Base-by-base conservation (phyloP, 2,888 invertebrate species). In the Synanthedon formicaeformis region DNA sequence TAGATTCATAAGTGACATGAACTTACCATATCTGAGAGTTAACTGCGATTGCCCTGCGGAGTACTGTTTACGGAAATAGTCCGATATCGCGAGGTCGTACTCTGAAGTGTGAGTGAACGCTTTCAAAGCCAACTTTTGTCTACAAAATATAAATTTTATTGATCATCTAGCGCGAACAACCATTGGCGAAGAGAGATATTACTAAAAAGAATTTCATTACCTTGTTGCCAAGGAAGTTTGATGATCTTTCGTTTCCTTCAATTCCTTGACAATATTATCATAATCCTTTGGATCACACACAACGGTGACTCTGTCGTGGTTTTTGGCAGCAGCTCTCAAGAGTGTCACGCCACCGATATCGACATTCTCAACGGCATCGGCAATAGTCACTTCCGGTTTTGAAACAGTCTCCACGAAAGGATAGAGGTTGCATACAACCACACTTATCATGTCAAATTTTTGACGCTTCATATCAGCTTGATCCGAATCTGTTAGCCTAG, bases 271-370 rank as follows among this genome's bases (percentile, higher is more conserved):
- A 61, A 97, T 91, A 59, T 87, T 89, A 1, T 89, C 85, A 75
- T 99, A 99, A 87, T 99, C 99, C 16, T 70, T 77, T 0, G 97
- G 96, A 78, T 99, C 98, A 73, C 97, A 97, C 55, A 99, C 78
- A 14, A 99, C 94, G 0, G 97, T 96, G 6, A 99, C 99, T 67
- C 98, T 91, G 50, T 92, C 91, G 76, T 98, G 97, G 85, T 99
- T 99, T 86, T 99, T 99, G 3, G 98, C 99, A 10, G 98, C 99
- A 1, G 99, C 98, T 64, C 99, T 88, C 16, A 99, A 81, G 18
- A 99, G 80, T 3, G 99, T 97, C 0, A 99, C 99, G 16, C 99
- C 99, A 61, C 97, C 97, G 60, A 98, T 98, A 74, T 98, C 98
- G 60, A 99, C 96, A 72, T 98, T 96, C 78, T 99, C 98, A 1